Conservation (phyloP, 2,888 invertebrate genomes). For the Leptarthrus brevirostris region DNA sequence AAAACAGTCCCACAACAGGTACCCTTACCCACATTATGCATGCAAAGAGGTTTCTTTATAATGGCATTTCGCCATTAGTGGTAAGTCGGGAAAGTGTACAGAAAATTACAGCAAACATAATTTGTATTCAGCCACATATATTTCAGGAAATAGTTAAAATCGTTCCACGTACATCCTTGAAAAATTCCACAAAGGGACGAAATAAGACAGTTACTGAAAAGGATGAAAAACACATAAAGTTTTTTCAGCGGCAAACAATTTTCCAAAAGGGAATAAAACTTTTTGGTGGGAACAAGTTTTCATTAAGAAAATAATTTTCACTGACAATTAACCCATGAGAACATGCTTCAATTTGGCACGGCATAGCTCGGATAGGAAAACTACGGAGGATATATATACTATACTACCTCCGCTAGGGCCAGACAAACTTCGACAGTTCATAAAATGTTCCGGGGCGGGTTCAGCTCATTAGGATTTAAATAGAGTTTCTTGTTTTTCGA, state of each 20-base stretch:
- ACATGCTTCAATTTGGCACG: conserved; percentile 23
- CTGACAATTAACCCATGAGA: conserved; percentile 33
- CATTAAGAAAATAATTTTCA: conserved; percentile 43
- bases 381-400: no score
- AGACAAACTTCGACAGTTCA: conserved; percentile 40
- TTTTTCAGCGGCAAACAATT: neutral
- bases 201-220: neutral
- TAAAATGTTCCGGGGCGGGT: conserved; percentile 30
- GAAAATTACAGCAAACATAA: neutral
- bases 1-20: neutral
- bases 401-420: neutral
- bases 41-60: neutral
- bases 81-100: neutral
- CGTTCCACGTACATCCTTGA: neutral
- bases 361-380: no score
- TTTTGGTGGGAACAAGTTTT: conserved; percentile 20
- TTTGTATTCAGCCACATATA: neutral
- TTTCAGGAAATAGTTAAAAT: neutral
- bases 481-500: conserved; percentile 33
- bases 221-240: neutral
- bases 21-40: conserved; percentile 3
- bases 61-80: neutral
- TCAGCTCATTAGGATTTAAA: conserved; percentile 42
- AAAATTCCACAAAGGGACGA: neutral
- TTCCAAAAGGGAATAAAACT: neutral